These are phyloP conservation scores for Equus quagga DNA, from an alignment of 2,113 vertebrate species.

Conservation along the genomic window DNA sequence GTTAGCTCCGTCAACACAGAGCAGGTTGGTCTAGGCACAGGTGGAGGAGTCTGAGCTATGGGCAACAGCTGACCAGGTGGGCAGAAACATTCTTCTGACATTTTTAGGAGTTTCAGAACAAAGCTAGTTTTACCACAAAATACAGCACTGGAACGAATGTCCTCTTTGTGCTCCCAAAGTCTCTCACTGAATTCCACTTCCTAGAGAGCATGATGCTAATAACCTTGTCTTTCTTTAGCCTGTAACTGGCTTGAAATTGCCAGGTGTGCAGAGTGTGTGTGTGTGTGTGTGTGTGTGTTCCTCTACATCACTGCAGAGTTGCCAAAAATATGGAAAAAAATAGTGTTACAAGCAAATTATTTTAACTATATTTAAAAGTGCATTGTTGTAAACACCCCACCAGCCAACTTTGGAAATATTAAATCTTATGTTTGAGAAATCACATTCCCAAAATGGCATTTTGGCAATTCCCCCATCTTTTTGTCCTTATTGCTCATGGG, in stretches of 20 bases:
- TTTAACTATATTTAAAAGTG: background rate
- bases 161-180: background rate
- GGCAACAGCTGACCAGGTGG: rapidly evolving
- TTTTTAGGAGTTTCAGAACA: no score
- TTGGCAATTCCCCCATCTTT: rapidly evolving
- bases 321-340: background rate
- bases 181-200: rapidly evolving
- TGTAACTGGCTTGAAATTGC: no score
- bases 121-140: background rate
- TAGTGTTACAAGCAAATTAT: background rate
- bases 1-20: rapidly evolving
- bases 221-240: rapidly evolving
- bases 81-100: background rate
- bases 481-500: background rate
- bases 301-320: background rate
- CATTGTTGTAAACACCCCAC: background rate
- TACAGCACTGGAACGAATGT: rapidly evolving
- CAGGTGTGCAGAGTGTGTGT: rapidly evolving
- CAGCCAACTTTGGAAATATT: background rate
- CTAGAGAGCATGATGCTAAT: rapidly evolving
- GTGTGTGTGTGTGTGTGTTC: background rate
- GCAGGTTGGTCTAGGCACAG: rapidly evolving
- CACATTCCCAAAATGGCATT: background rate
- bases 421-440: background rate
- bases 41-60: rapidly evolving